Conservation (phyloP, 2,113 vertebrate species). For the Nesogale talazaci region DNA sequence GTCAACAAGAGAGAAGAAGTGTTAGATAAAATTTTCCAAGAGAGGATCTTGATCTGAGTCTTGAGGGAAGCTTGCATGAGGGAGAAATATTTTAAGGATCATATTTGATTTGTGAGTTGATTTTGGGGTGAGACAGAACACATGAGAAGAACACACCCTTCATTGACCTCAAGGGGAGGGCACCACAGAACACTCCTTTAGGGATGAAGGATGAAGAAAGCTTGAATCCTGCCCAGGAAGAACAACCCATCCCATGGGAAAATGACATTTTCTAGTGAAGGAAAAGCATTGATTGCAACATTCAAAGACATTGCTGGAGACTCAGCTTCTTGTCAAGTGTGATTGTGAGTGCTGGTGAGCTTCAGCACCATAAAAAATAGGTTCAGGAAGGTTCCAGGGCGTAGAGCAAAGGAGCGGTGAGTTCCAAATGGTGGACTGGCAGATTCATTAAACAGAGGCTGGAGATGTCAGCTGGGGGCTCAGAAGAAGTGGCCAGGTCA, state of each 20-base stretch:
- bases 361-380: neutral
- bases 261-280: too few relatives aligned
- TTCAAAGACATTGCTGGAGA: neutral
- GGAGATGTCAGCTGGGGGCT: neutral
- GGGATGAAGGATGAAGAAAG: neutral
- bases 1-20: neutral
- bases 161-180: neutral
- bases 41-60: neutral
- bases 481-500: neutral
- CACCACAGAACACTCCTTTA: neutral
- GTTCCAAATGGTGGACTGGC: neutral
- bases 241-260: neutral
- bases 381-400: neutral
- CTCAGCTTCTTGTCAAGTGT: neutral
- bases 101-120: neutral
- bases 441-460: fast-evolving
- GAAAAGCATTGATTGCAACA: neutral
- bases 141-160: neutral
- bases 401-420: neutral
- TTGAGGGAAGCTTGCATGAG: neutral
- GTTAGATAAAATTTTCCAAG: neutral
- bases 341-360: neutral
- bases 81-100: neutral
- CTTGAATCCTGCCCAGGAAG: neutral
- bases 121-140: neutral